phyloP scores from a whole-genome alignment of 2,888 invertebrate species.

The Chelonus formosanus region DNA sequence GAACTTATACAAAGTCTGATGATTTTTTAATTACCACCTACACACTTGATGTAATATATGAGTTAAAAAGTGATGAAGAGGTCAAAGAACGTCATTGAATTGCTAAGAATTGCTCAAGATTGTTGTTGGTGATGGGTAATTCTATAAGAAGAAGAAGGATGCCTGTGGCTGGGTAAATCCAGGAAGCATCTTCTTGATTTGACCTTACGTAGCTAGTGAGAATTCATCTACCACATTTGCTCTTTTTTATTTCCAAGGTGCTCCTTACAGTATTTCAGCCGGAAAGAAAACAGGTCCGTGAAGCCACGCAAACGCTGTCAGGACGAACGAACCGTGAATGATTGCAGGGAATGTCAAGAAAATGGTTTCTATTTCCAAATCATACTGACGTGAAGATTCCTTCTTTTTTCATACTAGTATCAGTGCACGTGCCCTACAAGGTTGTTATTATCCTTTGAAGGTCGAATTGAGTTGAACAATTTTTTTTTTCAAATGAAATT shows the following conservation, averaged over 20 bases:
- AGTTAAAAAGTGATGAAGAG: constrained; percentile 6
- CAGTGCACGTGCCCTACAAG: too few species aligned
- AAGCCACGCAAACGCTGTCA: constrained; percentile 13
- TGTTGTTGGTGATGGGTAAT: constrained; percentile 2
- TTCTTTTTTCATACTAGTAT: too few species aligned
- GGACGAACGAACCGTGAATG: constrained; percentile 11
- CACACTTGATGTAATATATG: neutral
- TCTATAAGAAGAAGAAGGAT: neutral
- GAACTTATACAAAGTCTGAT: constrained; percentile 23
- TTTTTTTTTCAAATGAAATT: too few species aligned
- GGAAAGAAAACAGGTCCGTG: constrained; percentile 15
- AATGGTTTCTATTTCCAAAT: too few species aligned
- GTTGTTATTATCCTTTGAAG: too few species aligned
- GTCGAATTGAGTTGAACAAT: too few species aligned
- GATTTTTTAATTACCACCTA: constrained; percentile 29
- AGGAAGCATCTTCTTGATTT: constrained; percentile 14
- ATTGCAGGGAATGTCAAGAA: too few species aligned
- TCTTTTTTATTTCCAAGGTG: neutral
- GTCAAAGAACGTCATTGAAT: constrained; percentile 14
- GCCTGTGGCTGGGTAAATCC: constrained; percentile 3
- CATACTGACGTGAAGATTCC: too few species aligned
- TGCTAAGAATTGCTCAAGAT: constrained; percentile 3
- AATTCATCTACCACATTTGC: constrained; percentile 7
- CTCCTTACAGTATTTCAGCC: constrained; percentile 3
- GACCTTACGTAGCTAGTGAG: constrained; percentile 9